Evolutionary conservation across 1,140 invertebrate genomes (phyloP), one percentile per base, ranked within the genome.

Genomic region (Pteromalus puparum): DNA sequence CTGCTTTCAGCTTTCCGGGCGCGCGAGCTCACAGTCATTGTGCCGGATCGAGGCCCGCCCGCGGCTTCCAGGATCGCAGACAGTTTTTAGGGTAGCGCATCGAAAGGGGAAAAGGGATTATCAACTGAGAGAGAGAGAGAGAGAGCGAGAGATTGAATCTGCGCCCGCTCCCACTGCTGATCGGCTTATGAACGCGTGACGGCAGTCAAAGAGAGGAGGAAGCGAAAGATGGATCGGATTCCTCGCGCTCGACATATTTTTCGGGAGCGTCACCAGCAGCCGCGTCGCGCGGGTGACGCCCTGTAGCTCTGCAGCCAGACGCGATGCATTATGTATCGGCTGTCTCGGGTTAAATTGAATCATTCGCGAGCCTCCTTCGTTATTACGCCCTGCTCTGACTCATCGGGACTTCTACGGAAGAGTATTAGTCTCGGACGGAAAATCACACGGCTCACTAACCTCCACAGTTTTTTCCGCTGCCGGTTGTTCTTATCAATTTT

Each of bases 141-240:
- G n/a, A n/a, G n/a, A n/a, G n/a, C n/a, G n/a, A n/a, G n/a, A 81
- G 79, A 85, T 85, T 70, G 61, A 81, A 85, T 85, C 83, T 85
- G 65, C 53, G 34, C 67, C 38, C 65, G 48, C 34, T 65, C 30
- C 30, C 30, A 26, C 48, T 67, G 74, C 73, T 77, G 83, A 85
- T 85, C 83, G 83, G 83, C 53, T 85, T 85, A 85, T 53, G n/a
- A 21, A n/a, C 34, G 15, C 70, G 70, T n/a, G 76, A 30, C 30
- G 76, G 26, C 61, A 72, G 38, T 26, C 75, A 75, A 18, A 21
- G 74, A 65, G 34, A 72, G 48, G 61, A 76, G 46, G 21, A 70
- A 70, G 26, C 24, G 61, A 79, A 30, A 84, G 75, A 84, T 79
- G 82, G 76, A 84, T 81, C 61, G 78, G 83, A 84, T 80, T 80